phyloP scores from a whole-genome alignment of 1,140 invertebrate genomes.

The Protaetia brevitarsis region DNA sequence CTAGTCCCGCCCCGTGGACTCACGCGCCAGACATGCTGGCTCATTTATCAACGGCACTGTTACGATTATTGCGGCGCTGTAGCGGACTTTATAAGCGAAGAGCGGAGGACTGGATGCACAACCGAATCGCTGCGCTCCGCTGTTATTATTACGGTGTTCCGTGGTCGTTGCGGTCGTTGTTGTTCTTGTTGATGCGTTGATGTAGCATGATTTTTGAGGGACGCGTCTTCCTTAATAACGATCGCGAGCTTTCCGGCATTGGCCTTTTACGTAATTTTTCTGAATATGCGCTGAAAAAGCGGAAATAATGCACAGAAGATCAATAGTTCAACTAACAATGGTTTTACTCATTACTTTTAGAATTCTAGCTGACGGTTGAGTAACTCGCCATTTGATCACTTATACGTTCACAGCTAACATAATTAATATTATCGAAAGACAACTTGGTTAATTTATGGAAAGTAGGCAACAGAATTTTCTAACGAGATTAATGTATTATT shows the following conservation, averaged over 20 bases:
- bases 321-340: too few relatives aligned
- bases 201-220: background rate
- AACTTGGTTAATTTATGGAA: too few relatives aligned
- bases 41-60: conserved; percentile 25
- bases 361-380: too few relatives aligned
- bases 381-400: too few relatives aligned
- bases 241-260: background rate
- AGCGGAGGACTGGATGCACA: background rate
- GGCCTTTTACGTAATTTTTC: background rate
- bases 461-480: too few relatives aligned
- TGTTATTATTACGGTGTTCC: background rate
- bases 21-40: conserved; percentile 26
- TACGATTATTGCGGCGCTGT: conserved; percentile 21
- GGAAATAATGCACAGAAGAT: too few relatives aligned
- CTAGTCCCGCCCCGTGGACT: conserved; percentile 25
- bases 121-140: background rate
- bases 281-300: background rate
- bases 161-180: background rate
- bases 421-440: too few relatives aligned
- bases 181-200: background rate
- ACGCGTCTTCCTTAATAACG: background rate
- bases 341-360: too few relatives aligned
- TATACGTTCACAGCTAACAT: too few relatives aligned
- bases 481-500: too few relatives aligned
- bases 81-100: conserved; percentile 4